Percentiles rank a stretch among this genome's conserved stretches.
Evolutionary conservation across 2,797 vertebrate genomes (phyloP).

Genomic region (Podarcis siculus): DNA sequence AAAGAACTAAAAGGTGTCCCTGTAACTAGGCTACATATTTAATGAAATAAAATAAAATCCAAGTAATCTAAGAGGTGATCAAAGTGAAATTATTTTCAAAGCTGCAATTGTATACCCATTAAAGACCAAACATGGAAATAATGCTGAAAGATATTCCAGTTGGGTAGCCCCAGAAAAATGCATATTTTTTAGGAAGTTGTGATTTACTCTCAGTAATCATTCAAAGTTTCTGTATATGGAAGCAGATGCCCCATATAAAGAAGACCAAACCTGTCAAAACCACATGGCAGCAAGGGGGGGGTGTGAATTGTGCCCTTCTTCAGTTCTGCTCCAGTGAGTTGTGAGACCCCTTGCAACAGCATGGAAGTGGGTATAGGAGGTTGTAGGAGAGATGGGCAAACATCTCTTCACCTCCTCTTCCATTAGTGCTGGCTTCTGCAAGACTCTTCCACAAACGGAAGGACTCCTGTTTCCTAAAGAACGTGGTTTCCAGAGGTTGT

Average conservation of each 20-base stretch:
- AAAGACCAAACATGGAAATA: background rate
- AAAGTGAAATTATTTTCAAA: background rate
- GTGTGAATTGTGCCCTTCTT: background rate
- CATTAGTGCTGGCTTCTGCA: no score
- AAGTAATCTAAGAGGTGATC: background rate
- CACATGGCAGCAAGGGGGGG: background rate
- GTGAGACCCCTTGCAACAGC: no score
- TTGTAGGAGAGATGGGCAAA: no score
- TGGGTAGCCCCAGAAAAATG: background rate
- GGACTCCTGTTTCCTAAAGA: no score
- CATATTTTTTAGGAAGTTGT: background rate
- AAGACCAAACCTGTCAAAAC: background rate
- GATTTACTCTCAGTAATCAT: background rate
- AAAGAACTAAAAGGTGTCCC: no score
- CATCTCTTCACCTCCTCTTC: no score
- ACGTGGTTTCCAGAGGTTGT: no score
- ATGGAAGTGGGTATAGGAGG: no score
- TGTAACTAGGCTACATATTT: background rate
- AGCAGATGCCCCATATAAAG: background rate
- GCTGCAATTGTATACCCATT: no score
- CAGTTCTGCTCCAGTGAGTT: background rate
- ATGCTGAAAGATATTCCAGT: background rate
- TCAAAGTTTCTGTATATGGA: background rate
- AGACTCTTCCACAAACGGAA: no score
- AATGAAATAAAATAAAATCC: background rate